A percentile compares a stretch with the other conserved stretches of the same genome.
These are phyloP conservation scores for Macroramphosus scolopax DNA, from an alignment of 2,797 vertebrate genomes.

Conservation along the genomic window DNA sequence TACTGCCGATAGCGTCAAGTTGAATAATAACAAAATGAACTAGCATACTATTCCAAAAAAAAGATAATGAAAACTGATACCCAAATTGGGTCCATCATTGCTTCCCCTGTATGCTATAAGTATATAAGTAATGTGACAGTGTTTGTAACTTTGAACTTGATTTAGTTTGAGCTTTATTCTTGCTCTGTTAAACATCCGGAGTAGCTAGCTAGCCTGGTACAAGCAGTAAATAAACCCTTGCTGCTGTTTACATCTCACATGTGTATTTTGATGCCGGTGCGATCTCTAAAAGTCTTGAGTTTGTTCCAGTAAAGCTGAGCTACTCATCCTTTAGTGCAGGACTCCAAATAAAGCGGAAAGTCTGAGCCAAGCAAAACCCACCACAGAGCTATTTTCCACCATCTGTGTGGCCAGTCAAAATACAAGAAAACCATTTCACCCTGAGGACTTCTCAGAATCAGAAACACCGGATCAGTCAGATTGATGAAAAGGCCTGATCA, in stretches of 20 bases:
- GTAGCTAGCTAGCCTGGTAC: conserved; percentile 24
- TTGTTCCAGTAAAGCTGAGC: conserved; percentile 61
- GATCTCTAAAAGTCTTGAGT: conserved; percentile 69
- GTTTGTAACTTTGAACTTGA: too few relatives aligned
- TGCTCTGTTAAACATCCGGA: too few relatives aligned
- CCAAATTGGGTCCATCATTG: too few relatives aligned
- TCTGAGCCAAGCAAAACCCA: conserved; percentile 76
- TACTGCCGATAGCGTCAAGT: too few relatives aligned
- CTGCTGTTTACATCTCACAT: conserved; percentile 69
- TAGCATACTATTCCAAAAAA: too few relatives aligned
- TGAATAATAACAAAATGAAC: too few relatives aligned
- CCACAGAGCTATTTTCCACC: conserved; percentile 81
- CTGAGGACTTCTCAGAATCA: conserved; percentile 58
- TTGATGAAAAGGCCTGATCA: conserved; percentile 74
- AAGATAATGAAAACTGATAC: too few relatives aligned
- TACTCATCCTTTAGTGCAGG: conserved; percentile 79
- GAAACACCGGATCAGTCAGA: conserved; percentile 62
- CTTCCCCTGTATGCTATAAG: too few relatives aligned
- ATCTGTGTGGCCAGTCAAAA: conserved; percentile 81
- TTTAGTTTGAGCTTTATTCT: too few relatives aligned
- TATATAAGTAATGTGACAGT: too few relatives aligned
- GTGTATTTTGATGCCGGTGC: conserved; percentile 70
- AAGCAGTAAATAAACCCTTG: conserved; percentile 68
- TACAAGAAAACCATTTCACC: conserved; percentile 71
- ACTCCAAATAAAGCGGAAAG: conserved; percentile 82